Percentiles rank a stretch among this genome's conserved stretches.
Evolutionary conservation across 2,113 vertebrate genomes (phyloP).

Genomic region (Cisticola juncidis): DNA sequence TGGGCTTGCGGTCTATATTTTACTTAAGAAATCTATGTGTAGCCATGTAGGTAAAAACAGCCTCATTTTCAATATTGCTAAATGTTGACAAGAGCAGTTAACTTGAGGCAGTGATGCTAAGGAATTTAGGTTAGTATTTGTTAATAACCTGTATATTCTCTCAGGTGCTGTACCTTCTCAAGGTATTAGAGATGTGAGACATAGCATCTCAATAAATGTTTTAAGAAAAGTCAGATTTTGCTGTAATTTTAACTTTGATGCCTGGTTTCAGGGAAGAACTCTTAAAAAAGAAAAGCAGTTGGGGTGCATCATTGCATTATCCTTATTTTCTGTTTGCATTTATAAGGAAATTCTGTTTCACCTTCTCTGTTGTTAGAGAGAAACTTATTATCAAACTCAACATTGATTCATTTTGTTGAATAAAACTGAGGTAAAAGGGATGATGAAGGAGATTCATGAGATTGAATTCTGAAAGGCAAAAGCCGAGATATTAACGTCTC

Average conservation of each 20-base stretch:
- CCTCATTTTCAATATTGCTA: background rate
- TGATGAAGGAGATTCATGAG: conserved; percentile 11
- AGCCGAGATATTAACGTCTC: background rate
- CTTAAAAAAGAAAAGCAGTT: background rate
- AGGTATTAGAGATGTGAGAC: background rate
- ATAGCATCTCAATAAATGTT: background rate
- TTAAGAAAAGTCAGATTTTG: background rate
- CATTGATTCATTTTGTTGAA: conserved; percentile 10
- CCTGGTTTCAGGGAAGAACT: background rate
- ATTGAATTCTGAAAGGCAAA: background rate
- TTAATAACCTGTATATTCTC: background rate
- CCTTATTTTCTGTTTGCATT: background rate
- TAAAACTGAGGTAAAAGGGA: conserved; percentile 21
- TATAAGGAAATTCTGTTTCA: background rate
- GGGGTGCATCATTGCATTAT: background rate
- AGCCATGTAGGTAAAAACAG: background rate
- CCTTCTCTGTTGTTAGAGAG: background rate
- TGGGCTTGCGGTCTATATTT: background rate
- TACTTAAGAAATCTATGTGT: background rate
- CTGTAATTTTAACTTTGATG: background rate
- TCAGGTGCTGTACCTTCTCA: background rate
- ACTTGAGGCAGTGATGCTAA: background rate
- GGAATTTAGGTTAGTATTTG: background rate
- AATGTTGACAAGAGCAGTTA: background rate
- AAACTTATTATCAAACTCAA: background rate